phyloP scores from a whole-genome alignment of 2,888 invertebrate genomes.

The Heliconius ismenius region DNA sequence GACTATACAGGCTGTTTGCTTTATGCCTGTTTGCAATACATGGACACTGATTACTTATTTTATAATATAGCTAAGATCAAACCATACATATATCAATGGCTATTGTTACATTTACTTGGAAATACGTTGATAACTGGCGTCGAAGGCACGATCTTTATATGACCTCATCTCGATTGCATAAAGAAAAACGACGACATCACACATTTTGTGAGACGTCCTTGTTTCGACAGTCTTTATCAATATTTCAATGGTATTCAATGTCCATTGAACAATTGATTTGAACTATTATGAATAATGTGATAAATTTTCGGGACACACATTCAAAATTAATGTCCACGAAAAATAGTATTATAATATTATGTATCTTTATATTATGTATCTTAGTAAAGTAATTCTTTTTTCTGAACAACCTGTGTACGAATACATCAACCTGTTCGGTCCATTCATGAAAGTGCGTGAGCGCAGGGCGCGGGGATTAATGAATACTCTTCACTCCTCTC shows the following conservation, averaged over 20 bases:
- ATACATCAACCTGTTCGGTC: conserved; percentile 81
- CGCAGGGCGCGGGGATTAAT: conserved; percentile 82
- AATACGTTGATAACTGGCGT: conserved; percentile 57
- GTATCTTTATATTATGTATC: background rate
- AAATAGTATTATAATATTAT: background rate
- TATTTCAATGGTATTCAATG: background rate
- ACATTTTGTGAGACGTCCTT: conserved; percentile 45
- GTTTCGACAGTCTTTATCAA: conserved; percentile 3
- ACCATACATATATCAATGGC: conserved; percentile 41
- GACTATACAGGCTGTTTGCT: conserved; percentile 65
- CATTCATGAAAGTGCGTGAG: conserved; percentile 82
- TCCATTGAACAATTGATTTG: too few relatives aligned
- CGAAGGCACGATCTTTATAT: conserved; percentile 57
- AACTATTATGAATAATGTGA: too few relatives aligned
- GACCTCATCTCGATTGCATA: conserved; percentile 58
- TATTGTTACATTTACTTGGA: conserved; percentile 50
- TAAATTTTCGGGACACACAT: background rate
- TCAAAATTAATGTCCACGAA: background rate
- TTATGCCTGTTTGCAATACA: background rate
- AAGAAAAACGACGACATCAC: conserved; percentile 65
- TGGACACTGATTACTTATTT: too few relatives aligned
- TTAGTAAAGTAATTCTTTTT: conserved; percentile 36
- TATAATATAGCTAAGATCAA: conserved; percentile 17
- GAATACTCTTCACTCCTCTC: conserved; percentile 70
- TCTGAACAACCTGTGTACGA: conserved; percentile 64